Conservation (phyloP, 2,797 vertebrate genomes). For the Cyprinodon diabolis region DNA sequence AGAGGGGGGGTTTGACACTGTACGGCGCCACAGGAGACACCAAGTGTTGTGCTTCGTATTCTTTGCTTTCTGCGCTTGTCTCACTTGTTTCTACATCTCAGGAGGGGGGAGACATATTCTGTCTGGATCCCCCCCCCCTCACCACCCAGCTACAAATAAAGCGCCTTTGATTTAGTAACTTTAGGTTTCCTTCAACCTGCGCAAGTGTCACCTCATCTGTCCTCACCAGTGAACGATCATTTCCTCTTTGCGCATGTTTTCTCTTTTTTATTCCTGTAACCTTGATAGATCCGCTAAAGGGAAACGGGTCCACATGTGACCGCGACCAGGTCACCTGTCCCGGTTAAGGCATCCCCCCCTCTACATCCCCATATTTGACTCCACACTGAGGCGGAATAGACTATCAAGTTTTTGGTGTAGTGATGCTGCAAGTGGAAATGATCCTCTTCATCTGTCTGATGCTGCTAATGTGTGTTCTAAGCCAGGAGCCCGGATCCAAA, state of each 20-base stretch:
- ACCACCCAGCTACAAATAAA: constrained; percentile 43
- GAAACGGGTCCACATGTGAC: constrained; percentile 67
- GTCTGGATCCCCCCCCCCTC: constrained; percentile 54
- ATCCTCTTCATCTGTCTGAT: constrained; percentile 90
- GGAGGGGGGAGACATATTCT: constrained; percentile 30
- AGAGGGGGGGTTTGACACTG: constrained; percentile 12
- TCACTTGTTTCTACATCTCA: constrained; percentile 38
- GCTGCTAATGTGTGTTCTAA: constrained; percentile 93
- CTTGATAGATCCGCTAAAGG: constrained; percentile 45
- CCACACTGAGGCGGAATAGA: constrained; percentile 72
- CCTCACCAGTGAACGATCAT: constrained; percentile 31
- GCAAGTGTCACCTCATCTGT: constrained; percentile 54
- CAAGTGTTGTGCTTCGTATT: constrained; percentile 56
- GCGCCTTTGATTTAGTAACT: constrained; percentile 41
- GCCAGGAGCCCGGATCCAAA: constrained; percentile 97
- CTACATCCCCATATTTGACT: neutral
- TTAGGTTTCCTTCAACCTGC: constrained; percentile 28
- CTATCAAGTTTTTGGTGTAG: constrained; percentile 77
- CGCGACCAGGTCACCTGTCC: constrained; percentile 66
- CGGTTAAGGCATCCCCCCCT: constrained; percentile 51
- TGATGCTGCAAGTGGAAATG: constrained; percentile 98
- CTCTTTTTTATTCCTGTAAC: constrained; percentile 33
- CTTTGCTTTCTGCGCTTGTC: constrained; percentile 25
- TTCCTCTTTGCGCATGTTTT: constrained; percentile 4
- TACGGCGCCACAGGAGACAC: constrained; percentile 31